phyloP scores from a whole-genome alignment of 2,888 invertebrate species.

The Dynastes tityus region DNA sequence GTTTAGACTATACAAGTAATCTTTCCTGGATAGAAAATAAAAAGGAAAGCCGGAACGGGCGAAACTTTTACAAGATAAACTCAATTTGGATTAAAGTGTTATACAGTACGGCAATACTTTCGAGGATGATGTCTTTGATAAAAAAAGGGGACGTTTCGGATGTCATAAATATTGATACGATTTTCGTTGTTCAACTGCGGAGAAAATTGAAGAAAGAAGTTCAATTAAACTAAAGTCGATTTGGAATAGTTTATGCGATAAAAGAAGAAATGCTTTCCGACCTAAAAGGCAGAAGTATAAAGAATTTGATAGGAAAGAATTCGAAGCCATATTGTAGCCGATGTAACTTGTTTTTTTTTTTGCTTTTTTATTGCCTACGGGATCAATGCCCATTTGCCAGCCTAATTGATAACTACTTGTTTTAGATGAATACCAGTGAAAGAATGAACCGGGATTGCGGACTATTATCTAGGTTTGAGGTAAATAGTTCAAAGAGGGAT shows the following conservation, averaged over 20 bases:
- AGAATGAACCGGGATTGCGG: too few species aligned
- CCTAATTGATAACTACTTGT: too few species aligned
- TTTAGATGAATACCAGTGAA: too few species aligned
- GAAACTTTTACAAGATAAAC: conserved; percentile 65
- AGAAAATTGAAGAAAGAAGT: conserved; percentile 42
- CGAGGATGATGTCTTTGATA: conserved; percentile 45
- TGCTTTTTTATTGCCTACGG: too few species aligned
- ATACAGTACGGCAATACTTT: conserved; percentile 55
- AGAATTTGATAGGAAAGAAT: too few species aligned
- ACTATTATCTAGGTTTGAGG: too few species aligned
- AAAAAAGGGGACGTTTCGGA: conserved; percentile 29
- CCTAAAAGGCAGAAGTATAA: too few species aligned
- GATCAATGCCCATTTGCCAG: too few species aligned
- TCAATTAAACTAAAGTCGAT: conserved; percentile 42
- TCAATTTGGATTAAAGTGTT: conserved; percentile 67
- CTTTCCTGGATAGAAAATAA: conserved; percentile 61
- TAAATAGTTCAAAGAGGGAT: too few species aligned
- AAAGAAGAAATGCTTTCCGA: conserved; percentile 15
- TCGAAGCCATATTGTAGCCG: too few species aligned
- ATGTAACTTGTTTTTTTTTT: too few species aligned
- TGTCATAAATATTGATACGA: conserved; percentile 47
- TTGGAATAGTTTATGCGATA: conserved; percentile 29
- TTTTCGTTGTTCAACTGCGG: conserved; percentile 43
- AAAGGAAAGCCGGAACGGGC: conserved; percentile 59
- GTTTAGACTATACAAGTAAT: conserved; percentile 61